Evolutionary conservation across 2,113 vertebrate species (phyloP).

Genomic region (Struthidea cinerea): DNA sequence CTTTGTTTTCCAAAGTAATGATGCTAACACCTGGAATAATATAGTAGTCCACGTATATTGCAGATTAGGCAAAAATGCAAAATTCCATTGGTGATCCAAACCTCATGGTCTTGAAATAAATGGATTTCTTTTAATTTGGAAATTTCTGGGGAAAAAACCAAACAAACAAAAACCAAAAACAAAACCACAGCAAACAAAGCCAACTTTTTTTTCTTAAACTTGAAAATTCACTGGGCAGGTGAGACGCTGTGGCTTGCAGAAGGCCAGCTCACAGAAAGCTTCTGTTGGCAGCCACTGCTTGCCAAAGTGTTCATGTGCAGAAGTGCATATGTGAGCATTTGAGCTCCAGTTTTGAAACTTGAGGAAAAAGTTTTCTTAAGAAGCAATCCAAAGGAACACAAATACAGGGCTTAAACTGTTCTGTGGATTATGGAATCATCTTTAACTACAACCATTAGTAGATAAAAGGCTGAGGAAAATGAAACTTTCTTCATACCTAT

Average conservation of each 20-base stretch:
- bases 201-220: not conserved
- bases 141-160: not conserved
- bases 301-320: not conserved
- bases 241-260: not conserved
- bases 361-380: not conserved
- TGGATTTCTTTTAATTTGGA: not conserved
- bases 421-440: not conserved
- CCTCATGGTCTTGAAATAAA: not conserved
- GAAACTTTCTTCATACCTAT: not conserved
- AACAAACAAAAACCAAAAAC: not conserved
- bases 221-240: not conserved
- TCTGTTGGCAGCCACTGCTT: not conserved
- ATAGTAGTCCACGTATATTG: not conserved
- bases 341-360: not conserved
- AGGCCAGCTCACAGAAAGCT: not conserved
- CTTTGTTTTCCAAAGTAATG: not conserved
- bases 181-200: not conserved
- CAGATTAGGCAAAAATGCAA: not conserved
- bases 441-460: not conserved
- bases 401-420: not conserved
- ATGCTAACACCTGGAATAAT: not conserved
- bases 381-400: not conserved
- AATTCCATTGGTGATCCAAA: not conserved
- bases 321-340: not conserved
- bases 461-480: not conserved